Evolutionary conservation across 1,140 invertebrate species (phyloP).

Genomic region (Anastrepha obliqua): DNA sequence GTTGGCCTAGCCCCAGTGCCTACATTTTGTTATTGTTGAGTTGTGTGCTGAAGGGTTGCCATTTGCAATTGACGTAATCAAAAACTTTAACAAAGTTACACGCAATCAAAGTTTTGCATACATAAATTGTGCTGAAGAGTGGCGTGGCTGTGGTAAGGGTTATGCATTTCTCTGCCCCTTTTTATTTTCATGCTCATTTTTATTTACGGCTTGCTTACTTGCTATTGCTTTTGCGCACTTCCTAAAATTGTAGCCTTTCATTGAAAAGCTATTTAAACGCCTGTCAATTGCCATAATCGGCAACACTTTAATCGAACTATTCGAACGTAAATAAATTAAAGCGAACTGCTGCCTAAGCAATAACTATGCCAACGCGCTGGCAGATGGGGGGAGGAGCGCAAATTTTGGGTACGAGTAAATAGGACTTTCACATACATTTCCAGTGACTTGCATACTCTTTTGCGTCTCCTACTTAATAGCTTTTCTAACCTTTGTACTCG

Average conservation of each 20-base stretch:
- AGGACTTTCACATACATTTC: neutral
- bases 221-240: neutral
- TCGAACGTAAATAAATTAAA: conserved; percentile 34
- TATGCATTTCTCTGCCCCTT: too few relatives aligned
- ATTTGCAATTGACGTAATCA: conserved; percentile 32
- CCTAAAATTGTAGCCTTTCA: neutral
- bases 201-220: neutral
- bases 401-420: neutral
- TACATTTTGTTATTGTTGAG: too few relatives aligned
- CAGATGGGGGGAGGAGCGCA: neutral
- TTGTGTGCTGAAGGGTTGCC: neutral
- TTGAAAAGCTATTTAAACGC: neutral
- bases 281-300: conserved; percentile 17
- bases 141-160: neutral
- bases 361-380: neutral
- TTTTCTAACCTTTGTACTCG: neutral
- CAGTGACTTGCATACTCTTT: neutral
- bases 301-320: conserved; percentile 44
- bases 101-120: conserved; percentile 37
- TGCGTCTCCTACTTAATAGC: neutral
- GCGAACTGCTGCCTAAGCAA: neutral
- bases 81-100: conserved; percentile 39
- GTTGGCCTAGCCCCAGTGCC: neutral
- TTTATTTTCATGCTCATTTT: too few relatives aligned
- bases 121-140: neutral